These are phyloP conservation scores for Globodera rostochiensis DNA, from an alignment of 1,140 invertebrate genomes.

Conservation along the genomic window DNA sequence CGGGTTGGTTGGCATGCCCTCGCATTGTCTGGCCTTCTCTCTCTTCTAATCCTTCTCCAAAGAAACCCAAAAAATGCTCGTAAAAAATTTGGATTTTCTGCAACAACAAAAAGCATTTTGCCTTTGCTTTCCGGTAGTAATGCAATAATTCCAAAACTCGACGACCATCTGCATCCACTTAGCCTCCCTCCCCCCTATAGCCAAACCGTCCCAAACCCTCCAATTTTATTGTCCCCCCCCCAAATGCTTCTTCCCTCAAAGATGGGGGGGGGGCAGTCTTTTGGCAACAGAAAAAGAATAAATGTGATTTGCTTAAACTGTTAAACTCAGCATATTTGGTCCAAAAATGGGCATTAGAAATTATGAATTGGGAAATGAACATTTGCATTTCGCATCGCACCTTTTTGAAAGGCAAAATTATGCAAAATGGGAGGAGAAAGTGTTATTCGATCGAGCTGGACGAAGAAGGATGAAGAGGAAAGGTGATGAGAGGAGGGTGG, in stretches of 20 bases:
- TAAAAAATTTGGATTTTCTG: neutral
- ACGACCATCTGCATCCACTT: neutral
- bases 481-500: too few species aligned
- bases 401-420: neutral
- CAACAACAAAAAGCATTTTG: neutral
- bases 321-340: neutral
- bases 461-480: too few species aligned
- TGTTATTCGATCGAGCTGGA: too few species aligned
- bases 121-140: neutral
- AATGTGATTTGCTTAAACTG: too few species aligned
- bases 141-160: neutral
- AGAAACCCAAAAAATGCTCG: neutral
- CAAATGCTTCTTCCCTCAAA: neutral
- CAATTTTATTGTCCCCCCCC: neutral
- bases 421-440: neutral
- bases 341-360: neutral
- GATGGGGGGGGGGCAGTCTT: too few species aligned
- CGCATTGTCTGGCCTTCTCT: neutral
- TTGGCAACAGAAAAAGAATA: too few species aligned
- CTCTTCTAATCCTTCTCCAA: neutral
- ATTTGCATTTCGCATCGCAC: neutral
- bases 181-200: too few species aligned
- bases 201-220: neutral
- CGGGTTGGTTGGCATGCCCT: neutral
- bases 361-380: neutral